Percentiles rank a stretch among this genome's conserved stretches.
Conservation (phyloP, 2,797 vertebrate species). For the Distichodus sexfasciatus region DNA sequence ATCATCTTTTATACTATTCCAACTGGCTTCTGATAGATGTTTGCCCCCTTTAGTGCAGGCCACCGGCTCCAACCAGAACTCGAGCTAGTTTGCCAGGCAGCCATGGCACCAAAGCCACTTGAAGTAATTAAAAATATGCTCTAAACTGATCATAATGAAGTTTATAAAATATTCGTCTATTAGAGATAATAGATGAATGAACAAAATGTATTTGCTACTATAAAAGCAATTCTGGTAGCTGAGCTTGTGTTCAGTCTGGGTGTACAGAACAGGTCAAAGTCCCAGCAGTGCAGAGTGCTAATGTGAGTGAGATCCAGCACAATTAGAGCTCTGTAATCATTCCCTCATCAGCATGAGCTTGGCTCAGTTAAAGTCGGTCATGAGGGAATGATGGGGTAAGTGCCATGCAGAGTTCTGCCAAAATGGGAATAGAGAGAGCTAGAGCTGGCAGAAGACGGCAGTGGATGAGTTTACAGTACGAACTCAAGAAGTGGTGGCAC, state of each 20-base stretch:
- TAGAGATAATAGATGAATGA: neutral
- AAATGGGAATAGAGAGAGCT: conserved; percentile 41
- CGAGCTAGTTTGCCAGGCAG: no score
- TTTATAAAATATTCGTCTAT: neutral
- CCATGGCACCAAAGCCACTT: no score
- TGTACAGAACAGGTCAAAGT: neutral
- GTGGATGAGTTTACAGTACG: conserved; percentile 46
- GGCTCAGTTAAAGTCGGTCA: conserved; percentile 15
- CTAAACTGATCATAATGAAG: no score
- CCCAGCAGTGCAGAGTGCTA: conserved; percentile 17
- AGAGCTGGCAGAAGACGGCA: conserved; percentile 57
- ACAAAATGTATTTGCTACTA: neutral
- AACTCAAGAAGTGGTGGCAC: conserved; percentile 33
- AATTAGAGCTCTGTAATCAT: conserved; percentile 38
- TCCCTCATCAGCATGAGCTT: conserved; percentile 11
- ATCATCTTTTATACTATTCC: no score
- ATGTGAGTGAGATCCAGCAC: conserved; percentile 48
- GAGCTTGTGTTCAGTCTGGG: neutral
- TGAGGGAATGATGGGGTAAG: neutral
- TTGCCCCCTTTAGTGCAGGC: no score
- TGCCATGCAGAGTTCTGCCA: neutral
- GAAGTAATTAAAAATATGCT: no score
- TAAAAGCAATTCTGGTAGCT: neutral
- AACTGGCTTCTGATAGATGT: no score
- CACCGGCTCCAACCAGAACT: no score